phyloP scores from a whole-genome alignment of 2,888 invertebrate species.

The Pyrrhosoma nymphula region DNA sequence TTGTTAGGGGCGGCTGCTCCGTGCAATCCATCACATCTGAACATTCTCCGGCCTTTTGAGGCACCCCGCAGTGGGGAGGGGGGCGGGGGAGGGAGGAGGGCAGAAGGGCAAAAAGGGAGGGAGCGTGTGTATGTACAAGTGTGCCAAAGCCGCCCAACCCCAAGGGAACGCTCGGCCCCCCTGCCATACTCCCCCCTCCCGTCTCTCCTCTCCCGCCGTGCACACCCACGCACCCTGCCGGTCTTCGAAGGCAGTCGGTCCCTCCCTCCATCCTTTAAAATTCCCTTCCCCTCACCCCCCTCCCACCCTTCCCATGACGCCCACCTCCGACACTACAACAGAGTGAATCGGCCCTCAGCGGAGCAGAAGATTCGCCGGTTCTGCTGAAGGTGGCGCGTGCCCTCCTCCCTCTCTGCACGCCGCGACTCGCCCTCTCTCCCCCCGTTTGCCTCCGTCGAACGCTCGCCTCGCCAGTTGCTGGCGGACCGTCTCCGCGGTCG shows the following conservation, averaged over 20 bases:
- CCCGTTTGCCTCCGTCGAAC: background rate
- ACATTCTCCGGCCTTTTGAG: slow-evolving; percentile 41
- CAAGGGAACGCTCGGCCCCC: background rate
- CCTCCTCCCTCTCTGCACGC: background rate
- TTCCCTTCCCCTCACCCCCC: background rate
- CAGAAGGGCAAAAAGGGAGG: too few relatives aligned
- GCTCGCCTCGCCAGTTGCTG: slow-evolving; percentile 26
- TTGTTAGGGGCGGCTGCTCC: background rate
- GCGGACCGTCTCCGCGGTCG: slow-evolving; percentile 32
- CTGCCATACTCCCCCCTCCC: background rate
- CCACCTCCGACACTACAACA: background rate
- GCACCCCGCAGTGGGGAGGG: background rate
- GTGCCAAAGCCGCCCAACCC: slow-evolving; percentile 40
- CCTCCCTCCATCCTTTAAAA: background rate
- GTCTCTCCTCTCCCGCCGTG: background rate
- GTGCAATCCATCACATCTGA: slow-evolving; percentile 46
- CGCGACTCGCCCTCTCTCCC: background rate
- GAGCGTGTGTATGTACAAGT: background rate
- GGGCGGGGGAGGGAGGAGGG: background rate
- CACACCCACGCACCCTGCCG: slow-evolving; percentile 8
- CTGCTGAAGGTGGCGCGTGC: slow-evolving; percentile 49
- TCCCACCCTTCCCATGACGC: background rate
- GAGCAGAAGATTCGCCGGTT: slow-evolving; percentile 59
- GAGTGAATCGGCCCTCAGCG: background rate
- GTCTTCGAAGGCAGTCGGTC: background rate